These are phyloP conservation scores for Tenebrio molitor DNA, from an alignment of 1,140 invertebrate genomes.

Conservation along the genomic window DNA sequence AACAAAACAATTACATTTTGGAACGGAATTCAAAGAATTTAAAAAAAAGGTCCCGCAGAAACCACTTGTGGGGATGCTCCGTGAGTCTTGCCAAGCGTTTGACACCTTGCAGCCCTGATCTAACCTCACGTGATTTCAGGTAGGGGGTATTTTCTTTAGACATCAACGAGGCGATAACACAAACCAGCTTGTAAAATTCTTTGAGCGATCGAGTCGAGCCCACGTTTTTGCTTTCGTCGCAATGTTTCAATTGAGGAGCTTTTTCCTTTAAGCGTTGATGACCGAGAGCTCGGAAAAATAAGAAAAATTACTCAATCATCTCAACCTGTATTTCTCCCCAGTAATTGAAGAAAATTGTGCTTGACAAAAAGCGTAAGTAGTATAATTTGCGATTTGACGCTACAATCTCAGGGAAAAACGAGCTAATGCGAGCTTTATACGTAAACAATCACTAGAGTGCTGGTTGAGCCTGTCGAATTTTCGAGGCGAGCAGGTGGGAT, in stretches of 20 bases:
- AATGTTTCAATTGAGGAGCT: background rate
- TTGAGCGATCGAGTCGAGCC: too few species aligned
- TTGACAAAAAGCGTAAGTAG: background rate
- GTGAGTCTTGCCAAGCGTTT: too few species aligned
- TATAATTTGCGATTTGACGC: constrained; percentile 11
- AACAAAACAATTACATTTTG: too few species aligned
- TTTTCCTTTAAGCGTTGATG: background rate
- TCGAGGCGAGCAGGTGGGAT: background rate
- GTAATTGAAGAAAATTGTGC: constrained; percentile 8
- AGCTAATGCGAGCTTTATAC: background rate
- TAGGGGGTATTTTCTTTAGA: too few species aligned
- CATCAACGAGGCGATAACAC: too few species aligned
- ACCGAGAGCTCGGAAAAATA: background rate
- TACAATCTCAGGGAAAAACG: background rate
- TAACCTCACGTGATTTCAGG: too few species aligned
- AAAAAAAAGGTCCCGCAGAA: too few species aligned
- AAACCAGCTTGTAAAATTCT: background rate
- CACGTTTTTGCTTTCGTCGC: background rate
- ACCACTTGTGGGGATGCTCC: too few species aligned
- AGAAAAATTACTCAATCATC: constrained; percentile 7
- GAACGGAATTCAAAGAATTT: too few species aligned
- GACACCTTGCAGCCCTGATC: too few species aligned
- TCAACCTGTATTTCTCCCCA: background rate
- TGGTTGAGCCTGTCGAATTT: too few species aligned
- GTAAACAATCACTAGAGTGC: background rate